Percentiles rank a stretch among this genome's conserved stretches.
Conservation (phyloP, 1,140 invertebrate species). For the Papilio polyxenes region DNA sequence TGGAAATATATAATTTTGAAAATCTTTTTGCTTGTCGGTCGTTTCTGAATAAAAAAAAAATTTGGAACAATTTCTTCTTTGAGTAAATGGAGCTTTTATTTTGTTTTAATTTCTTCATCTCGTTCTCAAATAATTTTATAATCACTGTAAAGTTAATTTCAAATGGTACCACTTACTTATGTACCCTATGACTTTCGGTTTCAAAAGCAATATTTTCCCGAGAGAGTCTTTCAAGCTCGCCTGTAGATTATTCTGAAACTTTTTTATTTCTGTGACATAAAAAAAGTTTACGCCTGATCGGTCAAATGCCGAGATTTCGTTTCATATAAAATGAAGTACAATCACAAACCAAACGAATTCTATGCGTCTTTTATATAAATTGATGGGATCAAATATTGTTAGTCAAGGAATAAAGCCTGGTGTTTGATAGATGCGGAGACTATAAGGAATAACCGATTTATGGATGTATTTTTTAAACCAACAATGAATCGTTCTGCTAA, state of each 20-base stretch:
- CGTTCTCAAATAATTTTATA: neutral
- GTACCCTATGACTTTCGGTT: neutral
- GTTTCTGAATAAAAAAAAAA: no score
- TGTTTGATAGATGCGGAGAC: neutral
- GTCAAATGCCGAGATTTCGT: slow-evolving; percentile 17
- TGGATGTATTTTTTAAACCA: neutral
- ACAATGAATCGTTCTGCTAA: no score
- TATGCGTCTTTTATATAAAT: neutral
- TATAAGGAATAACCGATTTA: neutral
- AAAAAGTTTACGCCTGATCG: slow-evolving; percentile 27
- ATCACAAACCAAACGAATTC: slow-evolving; percentile 10
- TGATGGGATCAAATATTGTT: slow-evolving; percentile 5
- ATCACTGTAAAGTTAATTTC: neutral
- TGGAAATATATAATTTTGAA: no score
- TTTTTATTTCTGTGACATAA: slow-evolving; percentile 36
- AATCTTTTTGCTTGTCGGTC: no score
- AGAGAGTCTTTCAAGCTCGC: slow-evolving; percentile 20
- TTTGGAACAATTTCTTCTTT: no score
- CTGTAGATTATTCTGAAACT: slow-evolving; percentile 36
- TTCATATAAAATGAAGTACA: slow-evolving; percentile 17
- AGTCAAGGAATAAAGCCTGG: neutral
- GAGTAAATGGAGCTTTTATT: no score
- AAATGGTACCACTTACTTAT: slow-evolving; percentile 2
- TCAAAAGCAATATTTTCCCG: slow-evolving; percentile 35
- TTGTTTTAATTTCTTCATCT: no score